Percentiles rank a stretch among this genome's conserved stretches.
phyloP scores from a whole-genome alignment of 2,113 vertebrate genomes.

The Leptocoma aspasia region DNA sequence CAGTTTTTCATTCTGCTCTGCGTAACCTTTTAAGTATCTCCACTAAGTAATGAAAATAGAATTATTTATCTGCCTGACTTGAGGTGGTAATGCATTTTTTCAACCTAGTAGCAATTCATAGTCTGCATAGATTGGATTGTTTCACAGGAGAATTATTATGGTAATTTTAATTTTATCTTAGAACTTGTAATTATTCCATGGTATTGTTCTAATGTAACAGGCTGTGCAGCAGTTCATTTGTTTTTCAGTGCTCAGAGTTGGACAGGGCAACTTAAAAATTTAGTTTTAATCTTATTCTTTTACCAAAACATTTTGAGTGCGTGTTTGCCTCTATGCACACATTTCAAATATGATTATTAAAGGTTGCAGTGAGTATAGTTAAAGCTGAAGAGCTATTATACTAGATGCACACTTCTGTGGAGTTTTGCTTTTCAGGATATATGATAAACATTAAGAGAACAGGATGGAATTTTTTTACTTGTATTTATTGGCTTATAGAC shows the following conservation, averaged over 20 bases:
- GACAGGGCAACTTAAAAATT: conserved; percentile 26
- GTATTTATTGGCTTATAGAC: not conserved
- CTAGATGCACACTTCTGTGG: not conserved
- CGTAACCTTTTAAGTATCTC: conserved; percentile 32
- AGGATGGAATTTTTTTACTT: not conserved
- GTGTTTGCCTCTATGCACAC: not conserved
- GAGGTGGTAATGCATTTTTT: conserved; percentile 43
- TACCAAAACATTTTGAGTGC: not conserved
- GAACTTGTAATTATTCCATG: conserved; percentile 47
- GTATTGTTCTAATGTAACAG: conserved; percentile 46
- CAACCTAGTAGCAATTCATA: conserved; percentile 2
- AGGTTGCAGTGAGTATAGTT: not conserved
- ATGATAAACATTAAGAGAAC: not conserved
- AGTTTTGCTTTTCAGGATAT: conserved; percentile 1
- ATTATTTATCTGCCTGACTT: conserved; percentile 48
- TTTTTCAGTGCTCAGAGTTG: conserved; percentile 17
- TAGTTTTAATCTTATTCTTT: not conserved
- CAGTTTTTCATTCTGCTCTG: conserved; percentile 27
- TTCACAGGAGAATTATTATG: conserved; percentile 59
- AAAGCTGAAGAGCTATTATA: not conserved
- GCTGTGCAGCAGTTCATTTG: not conserved
- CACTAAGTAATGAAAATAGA: conserved; percentile 11
- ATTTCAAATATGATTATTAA: conserved; percentile 4
- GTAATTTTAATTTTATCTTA: conserved; percentile 63
- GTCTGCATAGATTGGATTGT: conserved; percentile 40